These are phyloP conservation scores for Sitta carolinensis DNA, from an alignment of 2,797 vertebrate species.

Conservation along the genomic window DNA sequence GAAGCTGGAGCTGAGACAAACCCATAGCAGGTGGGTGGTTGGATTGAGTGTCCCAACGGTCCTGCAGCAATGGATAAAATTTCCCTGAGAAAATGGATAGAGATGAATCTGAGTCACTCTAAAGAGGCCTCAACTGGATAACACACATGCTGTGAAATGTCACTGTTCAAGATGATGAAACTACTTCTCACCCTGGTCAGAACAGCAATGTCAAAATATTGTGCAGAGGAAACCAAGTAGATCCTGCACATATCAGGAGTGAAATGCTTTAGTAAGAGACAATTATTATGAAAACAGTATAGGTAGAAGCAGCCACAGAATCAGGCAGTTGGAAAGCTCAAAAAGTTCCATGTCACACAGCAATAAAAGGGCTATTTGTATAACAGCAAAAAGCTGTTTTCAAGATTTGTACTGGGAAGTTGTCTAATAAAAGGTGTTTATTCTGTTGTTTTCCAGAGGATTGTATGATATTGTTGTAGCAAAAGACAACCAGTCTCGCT, in stretches of 20 bases:
- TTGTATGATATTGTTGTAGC: slow-evolving; percentile 90
- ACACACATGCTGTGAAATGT: background rate
- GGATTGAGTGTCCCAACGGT: background rate
- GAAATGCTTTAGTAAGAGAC: background rate
- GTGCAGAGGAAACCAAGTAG: background rate
- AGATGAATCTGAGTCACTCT: background rate
- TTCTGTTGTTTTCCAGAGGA: slow-evolving; percentile 78
- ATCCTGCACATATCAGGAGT: background rate
- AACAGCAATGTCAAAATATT: background rate
- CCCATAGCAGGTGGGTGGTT: background rate
- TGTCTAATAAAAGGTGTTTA: slow-evolving; percentile 11
- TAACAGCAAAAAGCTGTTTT: background rate
- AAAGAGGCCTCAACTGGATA: background rate
- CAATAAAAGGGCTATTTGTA: background rate
- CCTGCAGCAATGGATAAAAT: background rate
- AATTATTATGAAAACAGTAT: background rate
- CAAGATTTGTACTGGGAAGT: background rate
- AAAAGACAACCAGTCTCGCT: slow-evolving; percentile 82
- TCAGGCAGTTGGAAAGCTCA: background rate
- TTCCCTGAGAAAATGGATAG: background rate
- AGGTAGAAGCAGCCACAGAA: background rate
- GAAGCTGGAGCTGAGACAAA: background rate
- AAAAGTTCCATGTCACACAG: background rate
- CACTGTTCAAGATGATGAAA: background rate
- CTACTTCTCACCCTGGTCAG: background rate